These are phyloP conservation scores for Anguilla pacifica DNA, from an alignment of 2,797 vertebrate genomes.

Conservation along the genomic window DNA sequence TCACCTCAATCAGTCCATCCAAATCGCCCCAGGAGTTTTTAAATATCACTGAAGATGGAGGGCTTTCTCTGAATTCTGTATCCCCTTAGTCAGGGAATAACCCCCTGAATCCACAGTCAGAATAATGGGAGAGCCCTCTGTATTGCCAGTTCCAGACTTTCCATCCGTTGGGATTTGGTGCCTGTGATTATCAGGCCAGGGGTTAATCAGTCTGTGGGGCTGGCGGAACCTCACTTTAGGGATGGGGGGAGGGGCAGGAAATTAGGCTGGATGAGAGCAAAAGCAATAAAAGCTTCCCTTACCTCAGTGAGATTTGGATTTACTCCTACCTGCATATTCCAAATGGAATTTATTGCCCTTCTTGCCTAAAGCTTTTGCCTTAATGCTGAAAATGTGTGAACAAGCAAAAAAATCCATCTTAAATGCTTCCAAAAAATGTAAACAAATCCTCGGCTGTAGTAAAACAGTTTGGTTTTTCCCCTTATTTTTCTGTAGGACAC, in stretches of 20 bases:
- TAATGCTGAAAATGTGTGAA: neutral
- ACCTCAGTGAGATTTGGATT: neutral
- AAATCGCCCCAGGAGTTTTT: conserved; percentile 29
- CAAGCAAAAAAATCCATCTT: neutral
- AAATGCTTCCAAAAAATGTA: neutral
- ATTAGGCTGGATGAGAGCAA: conserved; percentile 5
- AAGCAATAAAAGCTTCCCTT: conserved; percentile 6
- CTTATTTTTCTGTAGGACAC: neutral
- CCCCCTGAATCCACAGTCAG: conserved; percentile 9
- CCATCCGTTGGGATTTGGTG: conserved; percentile 47
- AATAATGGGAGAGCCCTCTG: conserved; percentile 6
- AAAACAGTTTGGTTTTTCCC: neutral
- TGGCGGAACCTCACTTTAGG: neutral
- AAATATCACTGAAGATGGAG: conserved; percentile 18
- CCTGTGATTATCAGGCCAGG: conserved; percentile 46
- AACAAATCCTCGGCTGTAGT: neutral
- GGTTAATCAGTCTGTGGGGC: conserved; percentile 43
- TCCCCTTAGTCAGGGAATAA: conserved; percentile 6
- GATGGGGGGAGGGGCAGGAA: neutral
- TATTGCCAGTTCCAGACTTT: conserved; percentile 2
- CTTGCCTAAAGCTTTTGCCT: neutral
- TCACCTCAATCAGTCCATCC: conserved; percentile 26
- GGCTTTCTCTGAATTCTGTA: conserved; percentile 19
- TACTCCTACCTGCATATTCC: conserved; percentile 8
- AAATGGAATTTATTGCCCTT: neutral